Base-by-base conservation (phyloP, 2,888 invertebrate genomes). In the Cephus nigrinus region DNA sequence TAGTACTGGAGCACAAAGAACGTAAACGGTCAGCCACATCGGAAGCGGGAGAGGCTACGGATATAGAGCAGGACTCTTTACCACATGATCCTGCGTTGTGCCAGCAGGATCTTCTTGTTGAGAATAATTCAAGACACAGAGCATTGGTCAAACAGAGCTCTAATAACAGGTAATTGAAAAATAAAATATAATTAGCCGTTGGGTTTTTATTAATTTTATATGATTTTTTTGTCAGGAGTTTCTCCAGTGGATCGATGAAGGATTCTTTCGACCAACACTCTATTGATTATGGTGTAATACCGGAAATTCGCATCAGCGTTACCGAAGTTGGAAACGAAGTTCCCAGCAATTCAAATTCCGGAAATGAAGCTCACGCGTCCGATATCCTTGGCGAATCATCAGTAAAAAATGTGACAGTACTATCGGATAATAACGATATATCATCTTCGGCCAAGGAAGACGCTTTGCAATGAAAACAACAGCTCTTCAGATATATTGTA, bases 11-110 rank as follows among this genome's bases (percentile, higher is more conserved):
- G 77, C 76, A 68, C 36, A 78, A 78, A 69, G 84, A 84, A 15
- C 84, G 84, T 30, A 87, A 88, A 75, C 85, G 81, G 9, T 87
- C 88, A 3, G 84, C 81, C 4, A 86, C 85, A 3, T 90, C 90
- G 12, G 91, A 91, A 36, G 84, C 81, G 11, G 86, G 84, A 3
- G 88, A 88, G 75, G 80, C 84, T 15, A 88, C 86, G 3, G 87
- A 89, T 32, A 83, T 77, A 4, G 88, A 89, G 32, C 86, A 88
- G 69, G 85, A 87, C 36, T 85, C 86, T 3, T 77, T 87, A 33
- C 84, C 84, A 0, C 85, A 85, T 15, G 87, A 89, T 76, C 84
- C 84, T 4, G 32, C 69, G 4, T 74, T 79, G 3, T 4, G 9
- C 31, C 75, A 75, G 30, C 34, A 40, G 23, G 73, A 40, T 36